Evolutionary conservation across 1,140 invertebrate species (phyloP), one percentile per base, ranked within the genome.

Genomic region (Listronotus oregonensis): DNA sequence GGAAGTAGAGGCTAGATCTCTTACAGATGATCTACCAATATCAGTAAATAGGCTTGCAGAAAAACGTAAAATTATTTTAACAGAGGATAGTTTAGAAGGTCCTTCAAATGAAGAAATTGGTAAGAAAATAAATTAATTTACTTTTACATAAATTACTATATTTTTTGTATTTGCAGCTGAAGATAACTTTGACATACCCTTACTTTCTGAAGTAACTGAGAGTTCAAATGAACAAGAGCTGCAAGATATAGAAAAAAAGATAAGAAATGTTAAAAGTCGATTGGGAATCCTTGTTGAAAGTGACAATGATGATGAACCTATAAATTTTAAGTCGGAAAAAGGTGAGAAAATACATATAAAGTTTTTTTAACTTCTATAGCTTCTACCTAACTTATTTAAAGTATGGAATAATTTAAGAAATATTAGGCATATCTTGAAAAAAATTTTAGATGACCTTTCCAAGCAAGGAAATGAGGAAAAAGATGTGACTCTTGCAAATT

Each of bases 321-420:
- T 85, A 39, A 87, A 83, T 75, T 79, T 88, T 8, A 84, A 84
- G 67, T 80, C 79, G 10, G 82, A 78, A 67, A 68, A 70, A 61
- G 71, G 71, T 74, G 54, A 64, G 17, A 8, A 58, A 31, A n/a
- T 10, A 27, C 21, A 27, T 27, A 27, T 27, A 3, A n/a, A n/a
- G n/a, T n/a, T n/a, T n/a, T n/a, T n/a, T n/a, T n/a, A n/a, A n/a
- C n/a, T n/a, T n/a, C n/a, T n/a, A n/a, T n/a, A n/a, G n/a, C n/a
- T n/a, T n/a, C n/a, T n/a, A n/a, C n/a, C n/a, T n/a, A n/a, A n/a
- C n/a, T n/a, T n/a, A n/a, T n/a, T n/a, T n/a, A n/a, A n/a, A n/a
- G n/a, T n/a, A n/a, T n/a, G n/a, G n/a, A n/a, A 27, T 27, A 27
- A 27, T 27, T 1, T 27, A 5, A 27, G 21, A 27, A 27, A 27